Base-by-base conservation (phyloP, 2,113 vertebrate species). In the Isichthys henryi region DNA sequence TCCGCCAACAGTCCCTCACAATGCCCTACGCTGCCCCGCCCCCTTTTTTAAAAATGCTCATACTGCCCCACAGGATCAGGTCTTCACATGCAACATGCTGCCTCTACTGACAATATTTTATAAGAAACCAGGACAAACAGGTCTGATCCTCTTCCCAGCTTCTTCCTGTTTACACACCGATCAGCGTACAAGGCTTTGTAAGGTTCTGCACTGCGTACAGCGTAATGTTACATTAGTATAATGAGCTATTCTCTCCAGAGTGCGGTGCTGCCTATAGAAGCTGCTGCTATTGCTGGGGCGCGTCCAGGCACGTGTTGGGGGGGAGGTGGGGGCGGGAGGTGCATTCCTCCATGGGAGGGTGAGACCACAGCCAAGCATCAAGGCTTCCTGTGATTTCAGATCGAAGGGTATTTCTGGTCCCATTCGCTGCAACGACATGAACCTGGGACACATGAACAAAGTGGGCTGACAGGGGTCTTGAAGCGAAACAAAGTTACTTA, bases 281-380 rank as follows among this genome's bases (percentile, higher is more conserved):
- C 43, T 46, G 82, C 91, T 91, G 93, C 91, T 48, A 2, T 92
- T 91, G 94, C 91, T 50, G 1, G 92, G 93, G 92, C 95, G 93
- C 91, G 95, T 94, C 93, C 88, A 88, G 92, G 94, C 95, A 94
- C 90, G 94, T 91, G 87, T 52, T 88, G 49, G 80, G 82, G 77
- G 88, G 92, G 93, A 92, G 92, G 8, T 39, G 39, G 39, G 39
- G 39, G 39, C 39, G 21, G 58, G 53, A 13, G 15, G 93, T 92
- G 92, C 91, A 50, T 91, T 90, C 92, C 90, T 91, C 89, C 91
- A 92, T 90, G 88, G 19, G 27, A 1, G 89, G 86, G 84, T 52
- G 91, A 90, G 91, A 53, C 93, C 90, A 58, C 31, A 1, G 90
- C 48, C 46, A 5, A 17, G 27, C 85, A 17, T 48, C 48, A 50